Base-by-base conservation (phyloP, 1,140 invertebrate species). In the Leptinotarsa lineolata region DNA sequence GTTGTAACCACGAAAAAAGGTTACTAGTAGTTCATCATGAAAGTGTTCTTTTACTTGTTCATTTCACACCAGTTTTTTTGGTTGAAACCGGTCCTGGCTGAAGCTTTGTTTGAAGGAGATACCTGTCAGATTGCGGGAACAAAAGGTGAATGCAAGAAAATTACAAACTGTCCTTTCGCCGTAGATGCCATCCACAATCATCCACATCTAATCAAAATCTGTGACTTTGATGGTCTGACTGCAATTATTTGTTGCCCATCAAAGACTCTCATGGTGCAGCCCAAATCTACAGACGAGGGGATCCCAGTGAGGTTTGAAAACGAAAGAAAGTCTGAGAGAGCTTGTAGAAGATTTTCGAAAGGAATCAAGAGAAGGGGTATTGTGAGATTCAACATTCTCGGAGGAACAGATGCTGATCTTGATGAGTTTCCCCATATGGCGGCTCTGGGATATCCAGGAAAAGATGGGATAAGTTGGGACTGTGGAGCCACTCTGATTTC, bases 401-500 rank as follows among this genome's bases (percentile, higher is more conserved):
- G 61, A 22, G 61, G 61, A 30, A 21, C 13, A 21, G 61, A 63
- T 20, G 61, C 61, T 22, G 20, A 21, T 20, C 13, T 22, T 13
- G 20, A 63, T 20, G 61, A 63, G 20, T 63, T 20, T 63, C 61
- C 61, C 24, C 61, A 63, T 13, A 63, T 63, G 61, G 61, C 20
- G 61, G 61, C 61, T 21, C 20, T 63, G 21, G 61, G 20, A 22
- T 63, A 3, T 20, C 15, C 8, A 15, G 20, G 18, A 63, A 63
- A 6, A 20, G 61, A 30, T 18, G 24, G 20, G 4, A 20, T n/a
- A 21, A 63, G 20, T 24, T 30, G 20, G 13, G 18, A 63, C 0
- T 63, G 61, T 63, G 61, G 61, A 30, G 61, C 20, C 20, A 63
- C 16, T 63, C 4, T 63, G 61, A 63, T 63, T 30, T 63, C 61